Percentiles rank a stretch among this genome's conserved stretches.
These are phyloP conservation scores for Aurelia aurita DNA, from an alignment of 30 jellyfish, hydroid and myxozoan genomes.

Conservation along the genomic window DNA sequence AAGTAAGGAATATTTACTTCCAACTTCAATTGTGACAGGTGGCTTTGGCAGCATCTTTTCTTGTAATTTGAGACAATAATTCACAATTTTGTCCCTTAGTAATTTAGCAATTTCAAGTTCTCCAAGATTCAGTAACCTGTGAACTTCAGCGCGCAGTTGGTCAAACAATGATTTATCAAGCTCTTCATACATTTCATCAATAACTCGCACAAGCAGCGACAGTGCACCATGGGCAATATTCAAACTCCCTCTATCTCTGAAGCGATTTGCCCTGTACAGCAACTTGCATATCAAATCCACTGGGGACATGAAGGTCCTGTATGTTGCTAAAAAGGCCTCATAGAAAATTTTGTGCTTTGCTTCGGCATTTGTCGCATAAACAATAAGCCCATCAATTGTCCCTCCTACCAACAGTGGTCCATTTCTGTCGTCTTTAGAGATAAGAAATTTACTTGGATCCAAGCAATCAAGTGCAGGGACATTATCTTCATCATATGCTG, in stretches of 20 bases:
- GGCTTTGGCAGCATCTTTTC: conserved; percentile 71
- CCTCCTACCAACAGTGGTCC: conserved; percentile 96
- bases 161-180: conserved; percentile 96
- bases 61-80: conserved; percentile 89
- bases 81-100: conserved; percentile 91
- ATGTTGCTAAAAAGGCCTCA: conserved; percentile 96
- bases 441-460: conserved; percentile 79
- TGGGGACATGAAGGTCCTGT: conserved; percentile 95
- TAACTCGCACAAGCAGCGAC: conserved; percentile 77
- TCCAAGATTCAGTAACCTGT: conserved; percentile 88
- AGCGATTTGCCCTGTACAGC: conserved; percentile 91
- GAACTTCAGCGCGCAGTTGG: conserved; percentile 95
- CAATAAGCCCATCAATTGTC: conserved; percentile 91
- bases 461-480: conserved; percentile 93
- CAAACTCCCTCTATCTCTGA: conserved; percentile 83
- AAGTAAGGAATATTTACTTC: conserved; percentile 56
- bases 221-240: conserved; percentile 79
- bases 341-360: conserved; percentile 68
- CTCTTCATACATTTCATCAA: conserved; percentile 98
- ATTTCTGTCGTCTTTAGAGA: conserved; percentile 87
- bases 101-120: conserved; percentile 83
- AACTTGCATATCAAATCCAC: conserved; percentile 88
- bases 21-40: conserved; percentile 40
- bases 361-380: conserved; percentile 80
- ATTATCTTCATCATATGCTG: conserved; percentile 91